Evolutionary conservation across 2,888 invertebrate genomes (phyloP).

Genomic region (Cosmia trapezina): DNA sequence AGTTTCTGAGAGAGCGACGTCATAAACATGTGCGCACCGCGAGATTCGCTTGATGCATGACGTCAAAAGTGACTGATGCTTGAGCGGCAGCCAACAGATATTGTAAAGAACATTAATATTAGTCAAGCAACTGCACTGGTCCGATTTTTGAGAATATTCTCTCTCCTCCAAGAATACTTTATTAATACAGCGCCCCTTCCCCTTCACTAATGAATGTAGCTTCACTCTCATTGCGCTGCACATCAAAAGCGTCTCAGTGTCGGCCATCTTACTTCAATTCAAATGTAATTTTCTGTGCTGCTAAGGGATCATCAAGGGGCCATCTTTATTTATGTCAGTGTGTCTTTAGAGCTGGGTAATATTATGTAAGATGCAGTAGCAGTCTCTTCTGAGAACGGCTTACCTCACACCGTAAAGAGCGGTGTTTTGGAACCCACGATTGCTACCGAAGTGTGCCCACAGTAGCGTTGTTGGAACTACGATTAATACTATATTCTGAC

Average conservation of each 20-base stretch:
- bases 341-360: not conserved
- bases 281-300: constrained; percentile 45
- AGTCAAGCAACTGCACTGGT: not conserved
- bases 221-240: constrained; percentile 10
- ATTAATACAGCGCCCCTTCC: not conserved
- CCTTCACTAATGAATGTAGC: constrained; percentile 36
- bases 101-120: too few relatives aligned
- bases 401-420: too few relatives aligned
- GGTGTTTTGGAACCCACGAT: too few relatives aligned
- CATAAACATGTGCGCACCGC: too few relatives aligned
- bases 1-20: too few relatives aligned
- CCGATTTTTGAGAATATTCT: not conserved
- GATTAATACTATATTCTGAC: too few relatives aligned
- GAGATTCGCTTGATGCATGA: too few relatives aligned
- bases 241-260: constrained; percentile 24
- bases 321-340: constrained; percentile 36
- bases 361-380: not conserved
- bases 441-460: too few relatives aligned
- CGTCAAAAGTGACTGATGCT: too few relatives aligned
- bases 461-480: too few relatives aligned
- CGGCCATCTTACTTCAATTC: constrained; percentile 22
- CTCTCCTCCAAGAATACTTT: not conserved
- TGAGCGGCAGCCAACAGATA: too few relatives aligned
- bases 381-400: too few relatives aligned
- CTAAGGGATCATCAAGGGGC: not conserved